Base-by-base conservation (phyloP, 2,888 invertebrate species). In the Andrena flavipes region DNA sequence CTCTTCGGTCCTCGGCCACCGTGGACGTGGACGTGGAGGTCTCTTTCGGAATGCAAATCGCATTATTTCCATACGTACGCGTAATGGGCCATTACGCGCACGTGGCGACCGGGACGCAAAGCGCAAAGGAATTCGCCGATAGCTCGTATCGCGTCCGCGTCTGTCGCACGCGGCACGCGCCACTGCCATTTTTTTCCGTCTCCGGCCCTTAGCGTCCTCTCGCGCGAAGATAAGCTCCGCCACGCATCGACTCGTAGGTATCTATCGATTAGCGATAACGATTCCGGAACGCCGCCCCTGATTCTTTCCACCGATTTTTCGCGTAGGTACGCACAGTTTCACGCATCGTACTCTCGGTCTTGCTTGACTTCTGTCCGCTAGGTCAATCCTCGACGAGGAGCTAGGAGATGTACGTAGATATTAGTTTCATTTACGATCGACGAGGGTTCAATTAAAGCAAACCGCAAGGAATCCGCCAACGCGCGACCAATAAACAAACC, bases 401-500 rank as follows among this genome's bases (percentile, higher is more conserved):
- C 42, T 42, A 16, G 42, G 51, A 60, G 73, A 73, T 42, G 51
- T n/a, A 56, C 71, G 56, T 42, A 73, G 82, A 70, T 80, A 85
- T 87, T 86, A 86, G 88, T 89, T 88, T 91, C 88, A 82, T 88
- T 87, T 84, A 80, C 88, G 80, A 90, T 89, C 87, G 89, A 88
- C 87, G 86, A 86, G 87, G 54, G 76, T 79, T 89, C 90, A 89
- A 91, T 91, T 90, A 89, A 88, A 87, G 79, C 79, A 84, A 85
- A 88, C 84, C 85, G 87, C 87, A 70, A 90, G 90, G 90, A 91
- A 90, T 91, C 90, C 90, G 89, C 91, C 90, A 90, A 90, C 90
- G 88, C 90, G 80, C 88, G 87, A 80, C 89, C 90, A 91, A 92
- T 92, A 92, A 92, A 91, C 90, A 91, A 92, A 91, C 88, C 83